Base-by-base conservation (phyloP, 2,797 vertebrate species). In the Adelosebastes latens region DNA sequence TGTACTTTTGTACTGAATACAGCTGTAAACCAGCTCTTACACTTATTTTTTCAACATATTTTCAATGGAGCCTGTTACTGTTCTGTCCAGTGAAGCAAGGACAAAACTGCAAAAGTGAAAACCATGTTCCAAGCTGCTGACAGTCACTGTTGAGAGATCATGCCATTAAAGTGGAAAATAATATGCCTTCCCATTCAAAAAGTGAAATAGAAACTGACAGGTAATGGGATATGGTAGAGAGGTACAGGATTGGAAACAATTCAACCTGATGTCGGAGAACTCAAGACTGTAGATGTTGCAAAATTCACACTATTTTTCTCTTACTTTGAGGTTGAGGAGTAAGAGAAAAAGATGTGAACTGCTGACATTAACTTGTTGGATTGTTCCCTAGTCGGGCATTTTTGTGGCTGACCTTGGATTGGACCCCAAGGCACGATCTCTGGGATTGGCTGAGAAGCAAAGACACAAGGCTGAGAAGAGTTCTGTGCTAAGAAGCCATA, bases 161-260 rank as follows among this genome's bases (percentile, higher is more conserved):
- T 89, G 75, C 86, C 83, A 89, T 91, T 90, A 92, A 91, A 92
- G 77, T 92, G 85, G 83, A 93, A 92, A 92, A 91, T 91, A 90
- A 93, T 91, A 92, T 77, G 86, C 66, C 76, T 89, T 80, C 77
- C 70, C 2, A 0, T 89, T 80, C 83, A 86, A 84, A 88, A 93
- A 84, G 68, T 49, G 32, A 86, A 93, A 92, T 83, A 84, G 74
- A 87, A 89, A 82, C 83, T 90, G 88, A 88, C 87, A 90, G 83
- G 83, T 85, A 84, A 83, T 82, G 76, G 86, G 85, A 80, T 82
- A 83, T 73, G 68, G 81, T 65, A 71, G 72, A 79, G 73, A 83
- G 80, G 85, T 89, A 72, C 60, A 77, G 82, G 64, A 83, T 68
- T 85, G 84, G 85, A 92, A 91, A 85, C 79, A 80, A 71, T 88